phyloP scores from a whole-genome alignment of 2,888 invertebrate species.

The Escarpia spicata region DNA sequence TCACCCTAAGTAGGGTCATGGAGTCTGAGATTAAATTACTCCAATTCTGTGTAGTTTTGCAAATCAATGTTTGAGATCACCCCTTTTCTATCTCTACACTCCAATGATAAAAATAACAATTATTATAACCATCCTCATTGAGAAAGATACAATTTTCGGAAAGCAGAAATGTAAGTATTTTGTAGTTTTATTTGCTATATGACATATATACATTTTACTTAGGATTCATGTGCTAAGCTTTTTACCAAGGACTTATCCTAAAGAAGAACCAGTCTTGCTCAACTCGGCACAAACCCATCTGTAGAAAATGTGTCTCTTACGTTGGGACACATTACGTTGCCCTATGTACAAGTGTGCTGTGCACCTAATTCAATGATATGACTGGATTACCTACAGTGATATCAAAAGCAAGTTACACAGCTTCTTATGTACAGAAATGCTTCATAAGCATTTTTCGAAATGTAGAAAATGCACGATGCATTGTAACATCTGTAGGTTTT shows the following conservation, averaged over 20 bases:
- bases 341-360: background rate
- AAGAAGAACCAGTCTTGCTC: constrained; percentile 14
- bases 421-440: constrained; percentile 16
- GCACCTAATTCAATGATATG: constrained; percentile 16
- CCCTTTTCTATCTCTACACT: background rate
- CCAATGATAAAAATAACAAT: background rate
- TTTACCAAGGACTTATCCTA: background rate
- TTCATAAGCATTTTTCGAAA: constrained; percentile 9
- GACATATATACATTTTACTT: constrained; percentile 12
- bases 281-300: background rate
- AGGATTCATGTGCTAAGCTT: background rate
- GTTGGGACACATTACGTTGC: background rate
- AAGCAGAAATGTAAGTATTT: background rate
- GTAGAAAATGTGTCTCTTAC: background rate
- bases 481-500: background rate
- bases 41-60: background rate
- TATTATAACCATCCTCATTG: background rate
- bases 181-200: background rate
- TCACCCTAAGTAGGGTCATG: too few species aligned
- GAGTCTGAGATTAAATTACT: too few species aligned
- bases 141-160: background rate
- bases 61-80: background rate
- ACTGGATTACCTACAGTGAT: constrained; percentile 13
- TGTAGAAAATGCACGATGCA: background rate
- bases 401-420: constrained; percentile 16